Percentiles rank a stretch among this genome's conserved stretches.
Evolutionary conservation across 2,113 vertebrate genomes (phyloP).

Genomic region (Chaetodon auriga): DNA sequence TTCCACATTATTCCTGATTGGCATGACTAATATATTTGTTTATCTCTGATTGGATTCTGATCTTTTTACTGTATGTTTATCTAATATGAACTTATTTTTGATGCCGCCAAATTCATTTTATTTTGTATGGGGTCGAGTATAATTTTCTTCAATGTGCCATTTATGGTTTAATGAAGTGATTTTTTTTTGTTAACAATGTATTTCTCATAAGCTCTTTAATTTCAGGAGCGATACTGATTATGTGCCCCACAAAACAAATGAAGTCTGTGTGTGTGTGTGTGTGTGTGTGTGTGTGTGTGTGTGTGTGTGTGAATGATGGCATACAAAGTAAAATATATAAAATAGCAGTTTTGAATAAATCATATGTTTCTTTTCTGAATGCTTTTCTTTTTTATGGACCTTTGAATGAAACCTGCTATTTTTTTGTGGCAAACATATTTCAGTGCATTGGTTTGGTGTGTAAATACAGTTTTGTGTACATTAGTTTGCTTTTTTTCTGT

Average conservation of each 20-base stretch:
- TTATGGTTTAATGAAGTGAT: constrained; percentile 21
- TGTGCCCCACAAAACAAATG: constrained; percentile 28
- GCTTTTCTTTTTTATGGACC: constrained; percentile 16
- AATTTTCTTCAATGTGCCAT: constrained; percentile 23
- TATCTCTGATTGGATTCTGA: constrained; percentile 20
- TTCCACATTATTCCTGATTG: constrained; percentile 41
- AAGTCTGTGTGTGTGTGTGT: constrained; percentile 4
- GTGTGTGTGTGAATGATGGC: neutral
- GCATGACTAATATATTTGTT: constrained; percentile 46
- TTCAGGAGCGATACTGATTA: constrained; percentile 14
- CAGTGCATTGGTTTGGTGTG: constrained; percentile 39
- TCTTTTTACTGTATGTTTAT: constrained; percentile 34
- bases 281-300: neutral
- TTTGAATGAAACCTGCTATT: neutral
- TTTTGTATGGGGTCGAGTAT: constrained; percentile 28
- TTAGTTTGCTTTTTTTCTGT: constrained; percentile 50
- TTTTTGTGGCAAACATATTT: constrained; percentile 28
- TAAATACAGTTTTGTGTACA: constrained; percentile 58
- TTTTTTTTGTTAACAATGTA: constrained; percentile 4
- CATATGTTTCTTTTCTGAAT: constrained; percentile 10
- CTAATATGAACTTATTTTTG: constrained; percentile 19
- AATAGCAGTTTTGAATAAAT: constrained; percentile 17
- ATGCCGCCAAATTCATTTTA: constrained; percentile 28
- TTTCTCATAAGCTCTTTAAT: constrained; percentile 5
- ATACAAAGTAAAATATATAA: neutral